phyloP scores from a whole-genome alignment of 2,113 vertebrate species.

The Macquaria australasica region DNA sequence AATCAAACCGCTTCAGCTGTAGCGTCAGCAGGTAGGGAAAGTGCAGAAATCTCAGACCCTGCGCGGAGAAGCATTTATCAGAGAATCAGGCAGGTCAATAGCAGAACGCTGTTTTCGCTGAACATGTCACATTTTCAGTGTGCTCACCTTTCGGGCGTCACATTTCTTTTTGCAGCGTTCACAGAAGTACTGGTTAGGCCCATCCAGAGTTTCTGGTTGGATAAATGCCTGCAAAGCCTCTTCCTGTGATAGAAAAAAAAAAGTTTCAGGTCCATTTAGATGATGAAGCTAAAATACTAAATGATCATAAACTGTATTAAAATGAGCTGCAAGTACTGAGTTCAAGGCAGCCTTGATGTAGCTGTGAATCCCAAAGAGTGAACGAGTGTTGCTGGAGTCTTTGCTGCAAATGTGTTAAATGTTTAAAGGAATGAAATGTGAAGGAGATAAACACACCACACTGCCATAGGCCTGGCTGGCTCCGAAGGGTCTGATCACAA shows the following conservation, averaged over 20 bases:
- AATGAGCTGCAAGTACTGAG: neutral
- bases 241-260: slow-evolving; percentile 84
- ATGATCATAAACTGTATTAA: neutral
- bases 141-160: slow-evolving; percentile 95
- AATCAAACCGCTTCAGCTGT: slow-evolving; percentile 98
- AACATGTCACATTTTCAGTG: slow-evolving; percentile 15
- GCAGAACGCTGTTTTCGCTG: neutral
- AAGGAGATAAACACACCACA: slow-evolving; percentile 89
- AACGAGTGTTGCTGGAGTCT: neutral
- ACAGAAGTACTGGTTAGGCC: slow-evolving; percentile 98
- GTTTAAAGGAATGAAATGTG: neutral
- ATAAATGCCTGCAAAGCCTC: slow-evolving; percentile 98
- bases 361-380: neutral
- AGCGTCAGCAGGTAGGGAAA: slow-evolving; percentile 97
- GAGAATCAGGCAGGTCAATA: slow-evolving; percentile 5
- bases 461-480: slow-evolving; percentile 97
- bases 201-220: slow-evolving; percentile 97
- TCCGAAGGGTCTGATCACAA: slow-evolving; percentile 98
- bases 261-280: slow-evolving; percentile 1
- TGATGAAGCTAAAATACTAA: neutral
- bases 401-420: slow-evolving; percentile 7
- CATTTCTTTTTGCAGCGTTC: slow-evolving; percentile 99
- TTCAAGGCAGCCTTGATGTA: slow-evolving; percentile 6
- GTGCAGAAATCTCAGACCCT: slow-evolving; percentile 98
- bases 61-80: slow-evolving; percentile 46